These are phyloP conservation scores for Gastrophryne carolinensis DNA, from an alignment of 2,797 vertebrate genomes.

Conservation along the genomic window DNA sequence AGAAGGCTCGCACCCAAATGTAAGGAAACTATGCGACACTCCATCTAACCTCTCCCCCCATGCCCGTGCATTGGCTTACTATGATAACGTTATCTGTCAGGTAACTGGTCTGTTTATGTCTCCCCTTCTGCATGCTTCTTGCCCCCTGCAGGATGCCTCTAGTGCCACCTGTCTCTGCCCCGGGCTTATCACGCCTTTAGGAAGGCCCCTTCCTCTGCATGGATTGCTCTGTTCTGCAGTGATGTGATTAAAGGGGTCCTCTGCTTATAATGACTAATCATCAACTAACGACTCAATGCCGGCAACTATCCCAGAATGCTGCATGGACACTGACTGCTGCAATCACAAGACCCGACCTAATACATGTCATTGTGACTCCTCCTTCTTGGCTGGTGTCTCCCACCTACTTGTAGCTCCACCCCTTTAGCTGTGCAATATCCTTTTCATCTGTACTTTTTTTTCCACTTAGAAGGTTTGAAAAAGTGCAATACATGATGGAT, in stretches of 20 bases:
- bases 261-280: background rate
- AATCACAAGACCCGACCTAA: background rate
- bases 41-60: conserved; percentile 80
- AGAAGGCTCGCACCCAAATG: conserved; percentile 97
- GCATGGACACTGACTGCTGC: background rate
- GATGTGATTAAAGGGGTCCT: background rate
- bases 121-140: conserved; percentile 65
- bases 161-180: background rate
- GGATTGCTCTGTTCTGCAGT: too few species aligned
- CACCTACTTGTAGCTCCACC: background rate
- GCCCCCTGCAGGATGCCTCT: conserved; percentile 52
- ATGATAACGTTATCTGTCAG: conserved; percentile 92
- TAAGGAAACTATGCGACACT: conserved; percentile 87
- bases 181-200: too few species aligned
- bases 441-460: too few species aligned
- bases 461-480: too few species aligned
- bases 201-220: background rate
- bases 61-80: conserved; percentile 88
- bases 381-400: too few species aligned
- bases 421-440: background rate
- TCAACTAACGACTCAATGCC: too few species aligned
- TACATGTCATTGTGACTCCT: too few species aligned
- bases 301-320: background rate
- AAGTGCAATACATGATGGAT: too few species aligned
- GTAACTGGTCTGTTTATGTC: conserved; percentile 79